Percentiles rank a stretch among this genome's conserved stretches.
Evolutionary conservation across 1,140 invertebrate species (phyloP).

Genomic region (Drosophila pallidifrons): DNA sequence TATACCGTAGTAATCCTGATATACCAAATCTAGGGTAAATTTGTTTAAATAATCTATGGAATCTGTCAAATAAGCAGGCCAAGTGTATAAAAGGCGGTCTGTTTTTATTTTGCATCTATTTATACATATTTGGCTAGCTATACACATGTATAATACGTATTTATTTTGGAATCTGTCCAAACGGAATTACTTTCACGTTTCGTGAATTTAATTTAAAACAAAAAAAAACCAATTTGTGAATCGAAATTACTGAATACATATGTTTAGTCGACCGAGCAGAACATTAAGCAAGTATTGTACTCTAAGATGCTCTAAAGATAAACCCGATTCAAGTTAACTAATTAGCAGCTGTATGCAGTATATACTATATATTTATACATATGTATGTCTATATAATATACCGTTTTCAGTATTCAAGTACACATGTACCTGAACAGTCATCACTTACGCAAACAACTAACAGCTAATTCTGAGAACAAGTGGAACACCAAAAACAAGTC

Average conservation of each 20-base stretch:
- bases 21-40: background rate
- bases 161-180: constrained; percentile 36
- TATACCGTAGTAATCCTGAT: background rate
- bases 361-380: background rate
- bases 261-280: background rate
- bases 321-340: constrained; percentile 4
- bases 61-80: constrained; percentile 15
- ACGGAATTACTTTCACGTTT: constrained; percentile 19
- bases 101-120: constrained; percentile 18
- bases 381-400: background rate
- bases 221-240: background rate
- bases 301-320: constrained; percentile 6
- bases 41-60: constrained; percentile 10
- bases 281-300: background rate
- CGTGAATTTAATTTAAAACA: constrained; percentile 4
- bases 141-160: background rate
- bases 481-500: background rate
- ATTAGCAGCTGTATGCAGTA: background rate
- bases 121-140: constrained; percentile 6
- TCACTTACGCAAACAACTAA: constrained; percentile 22
- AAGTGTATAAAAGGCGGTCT: constrained; percentile 16
- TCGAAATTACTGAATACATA: constrained; percentile 4
- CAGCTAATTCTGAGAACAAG: background rate
- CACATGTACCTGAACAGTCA: constrained; percentile 27
- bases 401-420: background rate